Base-by-base conservation (phyloP, 2,888 invertebrate species). In the Pterobdella sp. region DNA sequence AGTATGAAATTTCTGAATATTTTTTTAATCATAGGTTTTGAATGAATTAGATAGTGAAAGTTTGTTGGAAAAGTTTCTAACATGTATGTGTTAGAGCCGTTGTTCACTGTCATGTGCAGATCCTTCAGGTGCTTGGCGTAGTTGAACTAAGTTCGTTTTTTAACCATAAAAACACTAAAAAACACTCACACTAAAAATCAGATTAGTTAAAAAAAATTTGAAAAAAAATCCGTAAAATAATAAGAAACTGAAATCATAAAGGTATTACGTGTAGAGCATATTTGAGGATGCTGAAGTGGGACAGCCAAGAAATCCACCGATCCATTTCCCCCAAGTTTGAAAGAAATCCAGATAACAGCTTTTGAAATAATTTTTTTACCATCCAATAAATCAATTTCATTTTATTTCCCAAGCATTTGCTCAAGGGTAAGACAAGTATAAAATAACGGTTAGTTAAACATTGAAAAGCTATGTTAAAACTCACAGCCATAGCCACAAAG, bases 211-310 rank as follows among this genome's bases (percentile, higher is more conserved):
- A 14, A 7, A 42, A 42, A 42, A 42, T 14, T 56, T 14, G 26
- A 4, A 56, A 56, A 7, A 7, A 56, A 4, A 56, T 14, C 60
- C 18, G 4, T n/a, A 18, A n/a, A 14, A 56, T n/a, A n/a, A 56
- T 18, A 7, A 14, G 60, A 56, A 56, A 3, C 4, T 22, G 60
- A 26, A 56, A 56, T 56, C 4, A 18, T 22, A 56, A 56, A 56
- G n/a, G 60, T 56, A 22, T 4, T n/a, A 56, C 60, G 26, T 56
- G 18, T 4, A 56, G 60, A 22, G 60, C 60, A 22, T 56, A 56
- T 26, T 56, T 56, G n/a, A 56, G 60, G 60, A 56, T 56, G 60
- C 60, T 56, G 60, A 56, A 56, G 60, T 56, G 60, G 26, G n/a
- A 26, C 14, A 56, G 60, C 60, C 60, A 56, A 14, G n/a, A 22